Evolutionary conservation across 2,888 invertebrate species (phyloP).

Genomic region (Pherbina coryleti): DNA sequence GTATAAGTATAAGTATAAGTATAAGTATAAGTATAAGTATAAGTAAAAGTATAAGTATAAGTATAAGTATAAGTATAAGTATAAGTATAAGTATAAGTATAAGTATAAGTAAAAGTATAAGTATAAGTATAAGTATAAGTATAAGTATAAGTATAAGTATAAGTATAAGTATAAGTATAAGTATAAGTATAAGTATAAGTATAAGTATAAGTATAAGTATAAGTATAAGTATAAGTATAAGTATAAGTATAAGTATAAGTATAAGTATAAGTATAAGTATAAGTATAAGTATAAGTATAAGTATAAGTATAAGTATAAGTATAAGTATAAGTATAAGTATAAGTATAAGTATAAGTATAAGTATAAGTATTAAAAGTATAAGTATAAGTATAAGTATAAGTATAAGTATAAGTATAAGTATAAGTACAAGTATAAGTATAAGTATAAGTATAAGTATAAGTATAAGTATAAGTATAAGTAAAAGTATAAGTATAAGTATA

Average conservation of each 20-base stretch:
- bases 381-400: neutral
- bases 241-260: constrained; percentile 2
- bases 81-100: neutral
- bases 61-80: neutral
- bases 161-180: neutral
- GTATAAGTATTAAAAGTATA: neutral
- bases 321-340: constrained; percentile 2
- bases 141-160: neutral
- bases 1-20: too few relatives aligned
- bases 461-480: constrained; percentile 2
- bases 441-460: constrained; percentile 2
- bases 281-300: constrained; percentile 2
- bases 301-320: constrained; percentile 2
- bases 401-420: neutral
- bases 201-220: neutral
- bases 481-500: neutral
- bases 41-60: too few relatives aligned
- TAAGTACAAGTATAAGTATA: neutral
- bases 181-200: neutral
- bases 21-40: too few relatives aligned
- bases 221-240: neutral
- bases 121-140: neutral
- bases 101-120: neutral
- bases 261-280: constrained; percentile 2
- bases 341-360: neutral